Percentiles rank a stretch among this genome's conserved stretches.
These are phyloP conservation scores for Caenorhabditis doughertyi DNA, from an alignment of 2,888 invertebrate genomes.

Conservation along the genomic window DNA sequence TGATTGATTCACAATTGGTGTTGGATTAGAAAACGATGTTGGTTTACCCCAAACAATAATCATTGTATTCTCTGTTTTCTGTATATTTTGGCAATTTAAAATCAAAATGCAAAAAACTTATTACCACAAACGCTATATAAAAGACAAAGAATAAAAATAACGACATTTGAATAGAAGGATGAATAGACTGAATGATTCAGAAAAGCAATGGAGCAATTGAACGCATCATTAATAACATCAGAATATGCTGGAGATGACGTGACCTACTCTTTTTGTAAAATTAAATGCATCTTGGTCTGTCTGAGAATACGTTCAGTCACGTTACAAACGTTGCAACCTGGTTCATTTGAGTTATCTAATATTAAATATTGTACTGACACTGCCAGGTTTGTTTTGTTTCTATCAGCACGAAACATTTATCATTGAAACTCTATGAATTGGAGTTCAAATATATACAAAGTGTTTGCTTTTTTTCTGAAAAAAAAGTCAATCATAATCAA, in stretches of 20 bases:
- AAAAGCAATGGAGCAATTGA: not conserved
- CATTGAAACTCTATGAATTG: no score
- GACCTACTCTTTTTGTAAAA: not conserved
- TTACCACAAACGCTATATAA: not conserved
- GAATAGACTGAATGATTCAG: not conserved
- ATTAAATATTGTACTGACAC: no score
- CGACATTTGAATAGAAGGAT: not conserved
- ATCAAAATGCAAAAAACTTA: not conserved
- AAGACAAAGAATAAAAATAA: not conserved
- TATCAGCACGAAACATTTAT: no score
- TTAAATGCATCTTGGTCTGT: no score
- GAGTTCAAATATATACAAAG: no score
- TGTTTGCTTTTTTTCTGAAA: no score
- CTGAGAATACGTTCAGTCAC: no score
- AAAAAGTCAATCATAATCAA: not conserved
- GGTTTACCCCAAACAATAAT: slow-evolving; percentile 46
- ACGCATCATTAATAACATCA: slow-evolving; percentile 30
- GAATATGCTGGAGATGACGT: not conserved
- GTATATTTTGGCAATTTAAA: not conserved
- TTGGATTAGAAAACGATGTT: slow-evolving; percentile 1
- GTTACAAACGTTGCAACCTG: no score
- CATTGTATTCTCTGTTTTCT: slow-evolving; percentile 35
- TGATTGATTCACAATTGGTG: slow-evolving; percentile 1
- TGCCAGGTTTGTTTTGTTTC: not conserved
- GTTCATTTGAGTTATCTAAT: no score